Evolutionary conservation across 2,888 invertebrate genomes (phyloP), one percentile per base, ranked within the genome.

Genomic region (Xylota sylvarum): DNA sequence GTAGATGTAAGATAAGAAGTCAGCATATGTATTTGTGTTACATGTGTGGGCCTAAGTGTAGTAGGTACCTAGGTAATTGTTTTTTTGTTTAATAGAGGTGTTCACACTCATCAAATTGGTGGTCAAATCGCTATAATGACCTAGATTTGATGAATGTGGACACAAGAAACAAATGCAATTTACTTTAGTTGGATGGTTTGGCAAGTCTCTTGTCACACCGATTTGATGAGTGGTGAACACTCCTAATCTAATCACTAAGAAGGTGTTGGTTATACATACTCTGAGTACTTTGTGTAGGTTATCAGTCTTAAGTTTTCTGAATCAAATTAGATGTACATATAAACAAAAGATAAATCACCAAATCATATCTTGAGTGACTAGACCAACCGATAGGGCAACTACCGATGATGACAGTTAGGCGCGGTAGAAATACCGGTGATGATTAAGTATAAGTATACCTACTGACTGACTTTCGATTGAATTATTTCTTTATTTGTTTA

Each of bases 1-100:
- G 72, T 78, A 73, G 60, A 52, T 73, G 70, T 72, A 67, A 37
- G 72, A 73, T 83, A 83, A 77, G 64, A 56, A 55, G 30, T 56
- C 14, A 65, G 55, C 19, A 37, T 50, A 32, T 65, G 43, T 55
- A 43, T 58, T 58, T 43, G 60, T 52, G 17, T 60, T 60, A n/a
- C 40, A 78, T 67, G 60, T 69, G 77, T 78, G 69, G 60, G 60
- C 69, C 35, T 46, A n/a, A 32, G 30, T 74, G 64, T 56, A 52
- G 35, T 70, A 32, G 19, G 46, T 65, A 65, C 52, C 10, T 50
- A 60, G 5, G 2, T 48, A 62, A 19, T 74, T 69, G n/a, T 37
- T 10, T 37, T 10, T 43, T 14, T 43, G 48, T 23, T 70, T 55
- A 23, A n/a, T n/a, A n/a, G n/a, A n/a, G n/a, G n/a, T n/a, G n/a